A percentile compares a stretch with the other conserved stretches of the same genome.
These are phyloP conservation scores for Drosophila ohnishii DNA, from an alignment of 1,140 invertebrate species.

Conservation along the genomic window DNA sequence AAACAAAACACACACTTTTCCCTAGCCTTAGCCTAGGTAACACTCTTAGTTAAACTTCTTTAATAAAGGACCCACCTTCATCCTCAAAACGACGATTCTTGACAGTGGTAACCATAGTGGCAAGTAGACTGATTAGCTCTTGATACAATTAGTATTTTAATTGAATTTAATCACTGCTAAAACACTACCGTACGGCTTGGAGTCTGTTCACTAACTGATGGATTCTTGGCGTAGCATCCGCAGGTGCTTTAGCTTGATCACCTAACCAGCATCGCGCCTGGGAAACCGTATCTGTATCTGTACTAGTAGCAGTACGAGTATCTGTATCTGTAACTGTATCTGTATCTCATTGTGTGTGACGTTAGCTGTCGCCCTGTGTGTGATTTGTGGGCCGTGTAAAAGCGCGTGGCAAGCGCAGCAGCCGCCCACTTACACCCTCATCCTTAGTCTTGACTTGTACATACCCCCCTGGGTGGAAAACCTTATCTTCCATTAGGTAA, in stretches of 20 bases:
- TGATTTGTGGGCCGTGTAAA: slow-evolving; percentile 42
- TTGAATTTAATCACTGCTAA: slow-evolving; percentile 2
- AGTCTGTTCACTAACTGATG: slow-evolving; percentile 68
- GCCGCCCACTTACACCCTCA: slow-evolving; percentile 1
- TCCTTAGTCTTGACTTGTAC: neutral
- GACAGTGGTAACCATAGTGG: slow-evolving; percentile 42
- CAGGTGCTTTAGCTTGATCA: slow-evolving; percentile 33
- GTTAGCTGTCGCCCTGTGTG: slow-evolving; percentile 21
- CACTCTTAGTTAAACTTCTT: neutral
- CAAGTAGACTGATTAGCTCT: neutral
- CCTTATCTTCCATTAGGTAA: slow-evolving; percentile 23
- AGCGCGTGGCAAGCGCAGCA: slow-evolving; percentile 36
- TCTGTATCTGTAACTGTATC: slow-evolving; percentile 8
- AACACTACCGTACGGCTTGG: slow-evolving; percentile 50
- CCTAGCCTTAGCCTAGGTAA: neutral
- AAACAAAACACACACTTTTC: no score
- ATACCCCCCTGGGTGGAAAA: neutral
- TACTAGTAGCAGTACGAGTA: slow-evolving; percentile 3
- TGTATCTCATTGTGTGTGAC: slow-evolving; percentile 17
- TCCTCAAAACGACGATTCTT: slow-evolving; percentile 72
- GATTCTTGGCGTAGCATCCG: slow-evolving; percentile 53
- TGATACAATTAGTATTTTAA: neutral
- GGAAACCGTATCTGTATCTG: slow-evolving; percentile 5
- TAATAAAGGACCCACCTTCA: slow-evolving; percentile 47
- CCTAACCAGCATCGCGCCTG: slow-evolving; percentile 37